These are phyloP conservation scores for Oreochromis grahami DNA, from an alignment of 2,797 vertebrate genomes.

Conservation along the genomic window DNA sequence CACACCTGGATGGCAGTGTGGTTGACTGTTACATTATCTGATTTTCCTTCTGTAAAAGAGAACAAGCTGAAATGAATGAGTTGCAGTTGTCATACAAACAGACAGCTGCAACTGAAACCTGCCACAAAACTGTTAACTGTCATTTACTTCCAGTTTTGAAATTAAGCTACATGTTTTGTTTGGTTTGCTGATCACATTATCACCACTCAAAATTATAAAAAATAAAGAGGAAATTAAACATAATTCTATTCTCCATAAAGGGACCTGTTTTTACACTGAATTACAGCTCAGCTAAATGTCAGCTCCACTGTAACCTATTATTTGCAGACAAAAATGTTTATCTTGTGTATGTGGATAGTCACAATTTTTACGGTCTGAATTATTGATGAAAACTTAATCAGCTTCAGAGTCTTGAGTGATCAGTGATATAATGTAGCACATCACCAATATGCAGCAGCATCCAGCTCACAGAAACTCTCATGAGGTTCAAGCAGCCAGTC, in stretches of 20 bases:
- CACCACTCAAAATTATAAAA: not conserved
- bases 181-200: not conserved
- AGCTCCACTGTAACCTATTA: not conserved
- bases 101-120: not conserved
- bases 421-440: not conserved
- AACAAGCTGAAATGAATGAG: not conserved
- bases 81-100: not conserved
- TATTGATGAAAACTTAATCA: not conserved
- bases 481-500: not conserved
- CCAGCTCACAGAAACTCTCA: not conserved
- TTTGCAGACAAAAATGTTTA: not conserved
- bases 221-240: not conserved
- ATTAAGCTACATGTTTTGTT: not conserved
- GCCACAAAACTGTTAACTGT: not conserved
- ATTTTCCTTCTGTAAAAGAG: not conserved
- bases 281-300: not conserved
- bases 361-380: not conserved
- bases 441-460: not conserved
- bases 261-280: not conserved
- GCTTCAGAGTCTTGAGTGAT: not conserved
- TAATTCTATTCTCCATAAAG: not conserved
- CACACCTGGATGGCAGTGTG: not conserved
- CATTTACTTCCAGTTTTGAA: not conserved
- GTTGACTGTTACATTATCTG: not conserved
- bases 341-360: not conserved